Evolutionary conservation across 2,888 invertebrate genomes (phyloP).

Genomic region (Macrophya alboannulata): DNA sequence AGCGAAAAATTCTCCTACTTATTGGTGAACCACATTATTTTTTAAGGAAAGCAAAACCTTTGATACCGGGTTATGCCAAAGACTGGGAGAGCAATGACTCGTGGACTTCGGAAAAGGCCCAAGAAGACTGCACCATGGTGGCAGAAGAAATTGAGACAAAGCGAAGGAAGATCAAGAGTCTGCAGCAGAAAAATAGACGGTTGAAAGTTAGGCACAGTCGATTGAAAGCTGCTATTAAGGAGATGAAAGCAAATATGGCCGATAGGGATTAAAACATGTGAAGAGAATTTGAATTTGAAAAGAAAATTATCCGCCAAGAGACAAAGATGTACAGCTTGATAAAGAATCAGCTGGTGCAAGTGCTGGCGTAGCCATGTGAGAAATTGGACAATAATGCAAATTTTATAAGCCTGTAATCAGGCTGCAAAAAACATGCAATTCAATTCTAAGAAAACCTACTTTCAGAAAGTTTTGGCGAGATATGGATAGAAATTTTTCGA

Average conservation of each 20-base stretch:
- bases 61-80: slow-evolving; percentile 24
- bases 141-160: slow-evolving; percentile 48
- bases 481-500: background rate
- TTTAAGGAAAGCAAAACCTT: slow-evolving; percentile 36
- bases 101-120: slow-evolving; percentile 39
- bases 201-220: slow-evolving; percentile 44
- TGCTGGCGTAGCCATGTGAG: no score
- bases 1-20: background rate
- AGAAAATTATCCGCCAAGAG: background rate
- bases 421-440: background rate
- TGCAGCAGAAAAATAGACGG: slow-evolving; percentile 48
- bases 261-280: slow-evolving; percentile 14
- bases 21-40: no score
- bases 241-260: slow-evolving; percentile 47
- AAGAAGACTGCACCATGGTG: slow-evolving; percentile 41
- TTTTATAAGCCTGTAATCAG: background rate
- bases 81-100: slow-evolving; percentile 52
- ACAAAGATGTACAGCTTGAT: background rate
- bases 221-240: slow-evolving; percentile 50
- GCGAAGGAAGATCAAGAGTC: slow-evolving; percentile 47
- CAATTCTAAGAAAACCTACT: background rate
- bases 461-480: background rate
- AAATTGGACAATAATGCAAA: slow-evolving; percentile 1
- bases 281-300: background rate
- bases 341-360: background rate